phyloP scores from a whole-genome alignment of 2,797 vertebrate genomes.

The Rhodeus uyekii region DNA sequence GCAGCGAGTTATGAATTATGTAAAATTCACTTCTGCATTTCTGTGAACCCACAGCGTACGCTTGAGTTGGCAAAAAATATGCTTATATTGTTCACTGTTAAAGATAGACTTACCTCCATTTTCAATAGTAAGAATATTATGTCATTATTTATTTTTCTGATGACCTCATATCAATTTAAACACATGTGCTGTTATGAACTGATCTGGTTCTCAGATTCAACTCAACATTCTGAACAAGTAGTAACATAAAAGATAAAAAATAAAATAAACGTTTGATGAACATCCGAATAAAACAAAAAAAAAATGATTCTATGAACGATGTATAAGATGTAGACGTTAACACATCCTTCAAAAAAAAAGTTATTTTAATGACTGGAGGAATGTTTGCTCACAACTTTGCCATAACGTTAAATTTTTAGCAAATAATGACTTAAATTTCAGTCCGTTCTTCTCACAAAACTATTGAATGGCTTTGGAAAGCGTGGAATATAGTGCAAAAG shows the following conservation, averaged over 20 bases:
- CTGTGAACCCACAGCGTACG: conserved; percentile 26
- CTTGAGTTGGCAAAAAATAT: conserved; percentile 23
- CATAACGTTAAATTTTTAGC: neutral
- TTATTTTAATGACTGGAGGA: too few relatives aligned
- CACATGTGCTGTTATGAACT: neutral
- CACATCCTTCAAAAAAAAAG: too few relatives aligned
- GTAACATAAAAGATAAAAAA: too few relatives aligned
- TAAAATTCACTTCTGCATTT: conserved; percentile 51
- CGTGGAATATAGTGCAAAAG: neutral
- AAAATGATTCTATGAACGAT: too few relatives aligned
- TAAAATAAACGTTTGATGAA: too few relatives aligned
- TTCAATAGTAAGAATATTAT: neutral
- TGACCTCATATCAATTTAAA: neutral
- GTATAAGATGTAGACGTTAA: too few relatives aligned
- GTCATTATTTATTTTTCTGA: neutral
- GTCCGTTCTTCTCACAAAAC: neutral
- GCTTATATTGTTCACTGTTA: neutral
- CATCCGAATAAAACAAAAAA: too few relatives aligned
- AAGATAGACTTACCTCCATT: neutral
- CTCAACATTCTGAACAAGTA: neutral
- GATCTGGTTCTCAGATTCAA: neutral
- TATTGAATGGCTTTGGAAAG: neutral
- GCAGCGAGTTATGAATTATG: conserved; percentile 52
- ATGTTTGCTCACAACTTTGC: too few relatives aligned
- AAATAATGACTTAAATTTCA: neutral